These are phyloP conservation scores for Penaeus vannamei DNA, from an alignment of 1,140 invertebrate species.

Conservation along the genomic window DNA sequence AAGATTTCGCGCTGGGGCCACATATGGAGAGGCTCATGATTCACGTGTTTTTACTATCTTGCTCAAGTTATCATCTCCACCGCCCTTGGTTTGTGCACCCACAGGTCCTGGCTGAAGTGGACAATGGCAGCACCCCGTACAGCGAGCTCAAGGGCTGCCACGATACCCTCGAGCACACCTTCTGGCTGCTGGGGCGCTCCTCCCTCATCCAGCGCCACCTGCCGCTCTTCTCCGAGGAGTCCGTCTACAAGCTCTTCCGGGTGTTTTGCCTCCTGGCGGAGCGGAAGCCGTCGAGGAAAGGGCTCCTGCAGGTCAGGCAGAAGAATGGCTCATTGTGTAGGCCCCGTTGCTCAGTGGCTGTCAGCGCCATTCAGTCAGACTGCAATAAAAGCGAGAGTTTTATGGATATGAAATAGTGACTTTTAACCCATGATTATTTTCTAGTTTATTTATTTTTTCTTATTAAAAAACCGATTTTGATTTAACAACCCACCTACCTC, in stretches of 20 bases:
- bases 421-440: no score
- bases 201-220: constrained; percentile 56
- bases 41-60: not conserved
- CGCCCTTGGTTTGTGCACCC: not conserved
- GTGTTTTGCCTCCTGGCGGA: constrained; percentile 66
- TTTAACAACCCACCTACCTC: no score
- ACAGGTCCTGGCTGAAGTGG: constrained; percentile 65
- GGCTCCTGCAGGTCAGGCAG: constrained; percentile 53
- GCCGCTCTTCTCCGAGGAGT: constrained; percentile 57
- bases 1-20: not conserved
- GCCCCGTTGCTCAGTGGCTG: no score
- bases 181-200: constrained; percentile 64
- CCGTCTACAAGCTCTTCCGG: constrained; percentile 63
- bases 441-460: no score
- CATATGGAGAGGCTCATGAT: not conserved
- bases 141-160: constrained; percentile 58
- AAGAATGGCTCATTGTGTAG: no score
- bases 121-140: constrained; percentile 54
- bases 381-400: no score
- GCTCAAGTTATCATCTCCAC: not conserved
- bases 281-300: constrained; percentile 40
- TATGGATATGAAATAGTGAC: no score
- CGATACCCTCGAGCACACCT: constrained; percentile 60
- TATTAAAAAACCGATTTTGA: no score
- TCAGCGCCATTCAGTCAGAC: no score